These are phyloP conservation scores for Drosophila stalkeri DNA, from an alignment of 2,888 invertebrate species.

Conservation along the genomic window DNA sequence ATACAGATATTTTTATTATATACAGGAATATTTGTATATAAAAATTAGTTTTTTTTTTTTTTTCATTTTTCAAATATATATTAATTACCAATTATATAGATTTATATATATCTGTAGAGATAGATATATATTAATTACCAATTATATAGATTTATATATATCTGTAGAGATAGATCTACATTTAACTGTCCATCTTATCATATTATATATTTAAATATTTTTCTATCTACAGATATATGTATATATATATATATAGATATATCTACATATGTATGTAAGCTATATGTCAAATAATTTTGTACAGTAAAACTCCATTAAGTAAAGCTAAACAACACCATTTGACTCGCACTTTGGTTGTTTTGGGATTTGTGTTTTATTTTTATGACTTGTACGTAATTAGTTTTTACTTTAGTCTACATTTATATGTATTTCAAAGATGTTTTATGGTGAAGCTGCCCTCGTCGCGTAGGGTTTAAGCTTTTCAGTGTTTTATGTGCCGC, in stretches of 20 bases:
- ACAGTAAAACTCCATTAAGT: constrained; percentile 39
- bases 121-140: too few relatives aligned
- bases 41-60: too few relatives aligned
- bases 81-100: too few relatives aligned
- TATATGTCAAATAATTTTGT: constrained; percentile 9
- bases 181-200: not conserved
- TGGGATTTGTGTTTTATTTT: constrained; percentile 38
- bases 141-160: not conserved
- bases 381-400: constrained; percentile 69
- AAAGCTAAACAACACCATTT: constrained; percentile 35
- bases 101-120: not conserved
- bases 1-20: too few relatives aligned
- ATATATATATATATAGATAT: not conserved
- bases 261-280: not conserved
- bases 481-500: constrained; percentile 43
- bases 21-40: too few relatives aligned
- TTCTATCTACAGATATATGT: not conserved
- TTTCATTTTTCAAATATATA: too few relatives aligned
- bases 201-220: not conserved
- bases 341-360: constrained; percentile 59
- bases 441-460: constrained; percentile 44
- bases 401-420: constrained; percentile 64
- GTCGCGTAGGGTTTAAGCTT: constrained; percentile 11
- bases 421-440: constrained; percentile 43
- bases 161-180: not conserved